Base-by-base conservation (phyloP, 2,888 invertebrate species). In the Conomelus anceps region DNA sequence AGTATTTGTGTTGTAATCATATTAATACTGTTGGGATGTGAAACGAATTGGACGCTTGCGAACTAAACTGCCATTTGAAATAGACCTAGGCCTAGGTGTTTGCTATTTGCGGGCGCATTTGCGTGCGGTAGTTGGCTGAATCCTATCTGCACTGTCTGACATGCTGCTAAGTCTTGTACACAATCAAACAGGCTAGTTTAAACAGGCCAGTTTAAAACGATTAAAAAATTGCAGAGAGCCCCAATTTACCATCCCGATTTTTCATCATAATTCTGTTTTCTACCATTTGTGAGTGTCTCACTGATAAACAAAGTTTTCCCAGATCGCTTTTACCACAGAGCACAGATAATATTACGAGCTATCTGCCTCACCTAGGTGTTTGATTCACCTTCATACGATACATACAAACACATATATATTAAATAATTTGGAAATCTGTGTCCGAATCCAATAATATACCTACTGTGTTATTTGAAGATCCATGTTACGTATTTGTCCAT, bases 1-100 rank as follows among this genome's bases (percentile, higher is more conserved):
- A 87, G 84, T 23, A 88, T 41, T 84, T 85, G 23, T 23, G 24
- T 85, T 89, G 85, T 89, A 63, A 63, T 63, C 63, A n/a, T n/a
- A 63, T 63, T 63, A 63, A 63, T 63, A 63, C 63, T 13, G 13
- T 63, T 63, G 63, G 13, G 1, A 9, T n/a, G n/a, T 63, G 63
- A 63, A n/a, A 63, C 63, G 63, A 63, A 63, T 63, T 63, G 63
- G 63, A 63, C 20, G 63, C 63, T 63, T 63, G 63, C 63, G n/a
- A 63, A 63, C 63, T 63, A 63, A 63, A 63, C 63, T 63, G 63
- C 63, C 63, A n/a, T 63, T 63, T n/a, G n/a, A 63, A 63, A n/a
- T n/a, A 7, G 6, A 6, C 63, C 63, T 63, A 63, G 63, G 63
- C 63, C 63, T 63, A n/a, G n/a, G n/a, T n/a, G n/a, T n/a, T n/a